Evolutionary conservation across 2,113 vertebrate genomes (phyloP).

Genomic region (Accipiter cooperii): DNA sequence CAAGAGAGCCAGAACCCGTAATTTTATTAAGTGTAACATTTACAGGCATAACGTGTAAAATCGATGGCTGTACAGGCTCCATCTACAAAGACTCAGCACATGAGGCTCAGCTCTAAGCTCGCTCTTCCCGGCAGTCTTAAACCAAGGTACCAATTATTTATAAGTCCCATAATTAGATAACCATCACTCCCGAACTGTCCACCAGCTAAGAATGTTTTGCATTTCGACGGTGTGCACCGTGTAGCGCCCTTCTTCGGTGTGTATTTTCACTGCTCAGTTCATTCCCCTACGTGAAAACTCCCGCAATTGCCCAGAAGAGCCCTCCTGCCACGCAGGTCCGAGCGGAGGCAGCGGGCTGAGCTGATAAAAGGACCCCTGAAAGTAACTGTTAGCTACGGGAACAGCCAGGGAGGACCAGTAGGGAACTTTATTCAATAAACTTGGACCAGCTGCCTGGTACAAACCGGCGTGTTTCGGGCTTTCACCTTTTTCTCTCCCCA

Average conservation of each 20-base stretch:
- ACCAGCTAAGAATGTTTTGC: neutral
- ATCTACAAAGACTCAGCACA: neutral
- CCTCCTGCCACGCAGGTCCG: neutral
- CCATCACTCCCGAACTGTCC: neutral
- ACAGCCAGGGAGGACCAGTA: neutral
- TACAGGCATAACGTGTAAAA: slow-evolving; percentile 3
- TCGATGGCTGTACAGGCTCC: neutral
- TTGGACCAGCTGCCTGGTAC: neutral
- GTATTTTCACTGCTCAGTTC: neutral
- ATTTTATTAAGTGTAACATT: slow-evolving; percentile 27
- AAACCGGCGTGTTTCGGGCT: neutral
- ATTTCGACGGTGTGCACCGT: neutral
- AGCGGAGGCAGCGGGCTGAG: neutral
- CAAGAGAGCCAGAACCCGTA: neutral
- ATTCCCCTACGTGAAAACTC: neutral
- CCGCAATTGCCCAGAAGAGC: neutral
- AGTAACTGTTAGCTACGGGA: neutral
- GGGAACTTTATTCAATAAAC: slow-evolving; percentile 4
- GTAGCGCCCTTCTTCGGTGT: neutral
- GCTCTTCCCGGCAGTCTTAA: neutral
- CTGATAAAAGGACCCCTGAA: fast-evolving
- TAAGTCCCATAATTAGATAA: neutral
- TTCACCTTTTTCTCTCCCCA: neutral
- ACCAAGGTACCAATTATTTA: neutral
- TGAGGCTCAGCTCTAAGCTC: neutral